Evolutionary conservation across 2,888 invertebrate species (phyloP), one percentile per base, ranked within the genome.

Genomic region (Pachliopta kotzebuea): DNA sequence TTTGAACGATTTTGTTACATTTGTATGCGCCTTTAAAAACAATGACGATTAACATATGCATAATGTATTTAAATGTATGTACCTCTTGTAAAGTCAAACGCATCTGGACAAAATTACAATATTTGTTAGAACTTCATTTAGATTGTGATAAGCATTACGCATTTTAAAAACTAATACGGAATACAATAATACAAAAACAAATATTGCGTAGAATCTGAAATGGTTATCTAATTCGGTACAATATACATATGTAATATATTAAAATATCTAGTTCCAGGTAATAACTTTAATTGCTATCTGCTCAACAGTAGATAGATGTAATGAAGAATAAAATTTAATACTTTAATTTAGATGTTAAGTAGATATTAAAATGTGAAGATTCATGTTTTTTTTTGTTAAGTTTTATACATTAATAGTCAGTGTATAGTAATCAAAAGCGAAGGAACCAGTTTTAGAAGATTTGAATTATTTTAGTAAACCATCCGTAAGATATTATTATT

Each of bases 401-500:
- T 57, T 57, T 57, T 56, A 52, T 52, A 60, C 56, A 37, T 29
- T 52, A 26, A 57, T 65, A 52, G 45, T 23, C 45, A 26, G 26
- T 57, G 53, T 52, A 60, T 42, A 57, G 37, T 26, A 57, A 61
- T 31, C 45, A 37, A 60, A 60, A 52, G n/a, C 45, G 52, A 52
- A 20, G 29, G 52, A 65, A 65, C 65, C 57, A 53, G 65, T 65
- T 60, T 52, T 29, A 52, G 42, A 26, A 11, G 31, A 60, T 56
- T 60, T 56, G 60, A 53, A 59, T 52, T 64, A 55, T 60, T 56
- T 64, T 50, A 50, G 23, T 56, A 57, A 60, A n/a, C 45, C 11
- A 45, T 31, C 31, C 31, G 31, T 9, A 31, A 31, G 31, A 31
- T 31, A 31, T 31, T 31, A 31, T 31, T 9, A 29, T 29, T 7